These are phyloP conservation scores for Periparus ater DNA, from an alignment of 2,797 vertebrate genomes.

Conservation along the genomic window DNA sequence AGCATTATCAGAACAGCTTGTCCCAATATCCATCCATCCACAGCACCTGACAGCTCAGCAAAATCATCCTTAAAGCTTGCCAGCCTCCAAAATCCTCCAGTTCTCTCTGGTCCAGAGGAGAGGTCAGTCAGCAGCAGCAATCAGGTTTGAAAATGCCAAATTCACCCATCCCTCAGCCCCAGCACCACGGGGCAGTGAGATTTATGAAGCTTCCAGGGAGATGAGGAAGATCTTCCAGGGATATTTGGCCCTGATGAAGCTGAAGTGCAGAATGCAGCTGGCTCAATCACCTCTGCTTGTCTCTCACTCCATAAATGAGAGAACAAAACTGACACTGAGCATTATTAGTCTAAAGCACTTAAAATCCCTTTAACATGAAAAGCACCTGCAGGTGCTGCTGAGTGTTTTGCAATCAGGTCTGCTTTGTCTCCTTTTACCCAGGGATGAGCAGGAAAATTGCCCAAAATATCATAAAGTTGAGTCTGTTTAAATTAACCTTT, in stretches of 20 bases:
- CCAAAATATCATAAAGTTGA: neutral
- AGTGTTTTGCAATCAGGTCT: conserved; percentile 31
- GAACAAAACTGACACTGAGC: neutral
- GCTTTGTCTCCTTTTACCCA: neutral
- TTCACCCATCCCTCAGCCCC: neutral
- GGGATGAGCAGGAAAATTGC: neutral
- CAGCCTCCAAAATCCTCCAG: neutral
- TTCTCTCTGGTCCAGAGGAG: neutral
- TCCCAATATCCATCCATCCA: neutral
- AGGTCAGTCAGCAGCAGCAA: neutral
- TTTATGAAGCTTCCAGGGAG: neutral
- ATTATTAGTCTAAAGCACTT: neutral
- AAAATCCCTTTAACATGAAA: neutral
- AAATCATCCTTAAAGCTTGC: neutral
- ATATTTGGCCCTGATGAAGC: neutral
- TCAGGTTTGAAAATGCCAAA: neutral
- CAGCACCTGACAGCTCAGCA: neutral
- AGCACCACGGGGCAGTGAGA: neutral
- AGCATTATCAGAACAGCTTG: neutral
- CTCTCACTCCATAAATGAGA: neutral
- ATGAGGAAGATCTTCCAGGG: neutral
- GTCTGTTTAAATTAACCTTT: conserved; percentile 6
- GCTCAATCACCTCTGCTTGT: neutral
- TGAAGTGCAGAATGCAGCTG: neutral
- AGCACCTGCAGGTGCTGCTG: neutral